phyloP scores from a whole-genome alignment of 2,888 invertebrate species.

The Yponomeuta malinellus region DNA sequence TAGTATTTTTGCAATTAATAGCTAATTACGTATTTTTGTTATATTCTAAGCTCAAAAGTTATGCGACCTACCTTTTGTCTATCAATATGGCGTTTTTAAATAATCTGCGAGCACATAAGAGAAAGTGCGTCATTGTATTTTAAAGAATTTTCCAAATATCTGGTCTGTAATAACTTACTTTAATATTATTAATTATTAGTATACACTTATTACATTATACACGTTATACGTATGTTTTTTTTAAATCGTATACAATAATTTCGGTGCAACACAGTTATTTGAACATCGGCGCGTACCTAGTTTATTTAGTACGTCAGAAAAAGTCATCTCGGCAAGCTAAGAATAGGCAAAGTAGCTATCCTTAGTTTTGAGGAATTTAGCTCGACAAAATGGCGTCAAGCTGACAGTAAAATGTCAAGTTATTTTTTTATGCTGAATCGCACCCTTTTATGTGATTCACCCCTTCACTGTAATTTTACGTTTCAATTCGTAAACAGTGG shows the following conservation, averaged over 20 bases:
- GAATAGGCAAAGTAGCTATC: background rate
- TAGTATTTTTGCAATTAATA: constrained; percentile 45
- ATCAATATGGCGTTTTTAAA: background rate
- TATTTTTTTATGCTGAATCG: constrained; percentile 29
- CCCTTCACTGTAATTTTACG: constrained; percentile 65
- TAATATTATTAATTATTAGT: constrained; percentile 61
- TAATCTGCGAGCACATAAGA: background rate
- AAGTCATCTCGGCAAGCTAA: background rate
- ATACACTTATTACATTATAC: constrained; percentile 75
- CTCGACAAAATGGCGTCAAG: constrained; percentile 10
- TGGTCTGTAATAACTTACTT: constrained; percentile 49
- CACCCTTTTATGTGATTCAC: constrained; percentile 53
- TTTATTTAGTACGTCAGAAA: background rate
- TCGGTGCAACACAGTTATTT: constrained; percentile 60
- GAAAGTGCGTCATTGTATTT: background rate
- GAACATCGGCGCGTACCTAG: constrained; percentile 54
- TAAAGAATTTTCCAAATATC: background rate
- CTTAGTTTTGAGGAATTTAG: background rate
- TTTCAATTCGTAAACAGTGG: constrained; percentile 8
- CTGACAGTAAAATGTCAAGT: constrained; percentile 16
- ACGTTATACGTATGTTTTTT: constrained; percentile 70
- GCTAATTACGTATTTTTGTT: constrained; percentile 49
- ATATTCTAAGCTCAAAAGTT: constrained; percentile 62
- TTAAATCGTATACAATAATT: constrained; percentile 74
- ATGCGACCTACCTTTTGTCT: constrained; percentile 23